Evolutionary conservation across 2,888 invertebrate species (phyloP).

Genomic region (Oxytorus armatus): DNA sequence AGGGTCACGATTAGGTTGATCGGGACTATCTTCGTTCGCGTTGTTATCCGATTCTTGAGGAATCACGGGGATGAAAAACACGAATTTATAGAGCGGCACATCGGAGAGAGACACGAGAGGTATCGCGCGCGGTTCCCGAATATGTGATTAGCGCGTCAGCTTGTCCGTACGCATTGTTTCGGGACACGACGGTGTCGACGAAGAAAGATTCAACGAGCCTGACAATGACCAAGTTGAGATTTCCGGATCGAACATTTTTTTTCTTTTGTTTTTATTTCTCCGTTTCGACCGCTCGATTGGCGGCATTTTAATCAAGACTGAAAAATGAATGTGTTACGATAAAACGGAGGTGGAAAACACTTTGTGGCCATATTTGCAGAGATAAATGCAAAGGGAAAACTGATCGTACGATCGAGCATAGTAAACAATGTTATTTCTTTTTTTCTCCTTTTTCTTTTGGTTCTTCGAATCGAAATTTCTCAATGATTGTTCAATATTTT

Average conservation of each 20-base stretch:
- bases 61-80: conserved; percentile 43
- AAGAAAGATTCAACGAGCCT: not conserved
- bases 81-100: conserved; percentile 26
- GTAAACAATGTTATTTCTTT: conserved; percentile 10
- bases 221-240: too few species aligned
- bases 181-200: too few species aligned
- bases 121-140: conserved; percentile 3
- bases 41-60: conserved; percentile 45
- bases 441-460: conserved; percentile 12
- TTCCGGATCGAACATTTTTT: too few species aligned
- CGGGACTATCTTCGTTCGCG: conserved; percentile 15
- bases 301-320: conserved; percentile 45
- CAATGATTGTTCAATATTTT: conserved; percentile 41
- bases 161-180: too few species aligned
- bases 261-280: conserved; percentile 17
- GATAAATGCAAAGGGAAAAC: conserved; percentile 43
- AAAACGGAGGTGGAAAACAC: conserved; percentile 27
- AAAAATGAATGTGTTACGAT: conserved; percentile 52
- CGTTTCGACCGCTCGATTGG: conserved; percentile 39
- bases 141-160: not conserved
- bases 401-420: conserved; percentile 43
- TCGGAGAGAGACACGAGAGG: conserved; percentile 7
- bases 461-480: conserved; percentile 35
- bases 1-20: conserved; percentile 74
- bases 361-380: conserved; percentile 63